Evolutionary conservation across 2,888 invertebrate genomes (phyloP).

Genomic region (Cremastinae sp.): DNA sequence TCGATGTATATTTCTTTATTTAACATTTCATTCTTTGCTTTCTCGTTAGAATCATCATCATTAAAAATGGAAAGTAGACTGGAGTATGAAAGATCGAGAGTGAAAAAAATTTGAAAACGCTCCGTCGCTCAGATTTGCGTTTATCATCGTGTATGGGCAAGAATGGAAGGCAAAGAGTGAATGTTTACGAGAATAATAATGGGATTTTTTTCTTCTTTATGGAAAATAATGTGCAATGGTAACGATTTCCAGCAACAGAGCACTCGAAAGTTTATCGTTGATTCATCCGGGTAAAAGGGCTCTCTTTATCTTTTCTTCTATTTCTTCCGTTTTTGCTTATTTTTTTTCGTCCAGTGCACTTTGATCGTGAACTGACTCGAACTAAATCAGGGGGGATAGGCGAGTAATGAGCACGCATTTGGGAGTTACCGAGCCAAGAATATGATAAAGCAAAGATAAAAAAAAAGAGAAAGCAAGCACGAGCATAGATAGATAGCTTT

Average conservation of each 20-base stretch:
- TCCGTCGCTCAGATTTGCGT: neutral
- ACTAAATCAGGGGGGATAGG: neutral
- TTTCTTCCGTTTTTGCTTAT: neutral
- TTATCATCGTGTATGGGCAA: neutral
- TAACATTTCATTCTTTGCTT: too few relatives aligned
- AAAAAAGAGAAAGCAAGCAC: neutral
- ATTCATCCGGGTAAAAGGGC: neutral
- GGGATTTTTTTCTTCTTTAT: neutral
- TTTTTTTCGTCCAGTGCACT: neutral
- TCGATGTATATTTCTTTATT: too few relatives aligned
- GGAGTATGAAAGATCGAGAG: too few relatives aligned
- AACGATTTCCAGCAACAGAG: neutral
- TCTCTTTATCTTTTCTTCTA: neutral
- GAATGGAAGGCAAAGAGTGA: neutral
- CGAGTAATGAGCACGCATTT: slow-evolving; percentile 2
- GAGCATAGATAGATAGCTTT: neutral
- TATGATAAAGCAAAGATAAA: neutral
- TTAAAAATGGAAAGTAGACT: too few relatives aligned
- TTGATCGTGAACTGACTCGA: slow-evolving; percentile 5
- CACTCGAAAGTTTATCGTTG: neutral
- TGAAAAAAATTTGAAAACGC: too few relatives aligned
- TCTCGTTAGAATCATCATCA: too few relatives aligned
- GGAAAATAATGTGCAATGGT: neutral
- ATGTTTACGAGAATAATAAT: neutral
- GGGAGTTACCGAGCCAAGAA: neutral